Conservation (phyloP, 2,797 vertebrate species). For the Adelosebastes latens region DNA sequence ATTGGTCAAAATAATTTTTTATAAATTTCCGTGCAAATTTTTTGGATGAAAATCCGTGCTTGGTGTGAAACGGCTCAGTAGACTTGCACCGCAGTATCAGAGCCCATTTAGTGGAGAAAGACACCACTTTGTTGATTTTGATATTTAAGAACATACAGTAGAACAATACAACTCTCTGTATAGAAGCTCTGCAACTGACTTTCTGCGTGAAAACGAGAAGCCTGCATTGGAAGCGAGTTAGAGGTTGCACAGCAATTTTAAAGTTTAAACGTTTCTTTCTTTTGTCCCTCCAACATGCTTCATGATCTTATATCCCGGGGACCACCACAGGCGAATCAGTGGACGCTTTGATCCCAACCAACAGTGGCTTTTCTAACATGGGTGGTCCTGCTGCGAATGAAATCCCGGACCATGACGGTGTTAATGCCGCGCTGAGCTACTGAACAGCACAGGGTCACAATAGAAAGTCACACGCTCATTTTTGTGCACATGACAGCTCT, state of each 20-base stretch:
- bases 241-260: not conserved
- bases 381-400: slow-evolving; percentile 60
- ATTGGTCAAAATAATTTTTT: fast-evolving
- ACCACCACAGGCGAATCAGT: slow-evolving; percentile 38
- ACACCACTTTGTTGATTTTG: not conserved
- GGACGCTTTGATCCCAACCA: slow-evolving; percentile 51
- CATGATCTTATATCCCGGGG: slow-evolving; percentile 33
- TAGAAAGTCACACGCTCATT: slow-evolving; percentile 32
- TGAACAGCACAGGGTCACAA: not conserved
- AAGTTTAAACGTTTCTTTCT: not conserved
- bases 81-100: not conserved
- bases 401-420: slow-evolving; percentile 21
- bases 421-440: slow-evolving; percentile 45
- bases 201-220: not conserved
- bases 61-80: not conserved
- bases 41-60: no score
- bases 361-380: slow-evolving; percentile 47
- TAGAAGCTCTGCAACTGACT: not conserved
- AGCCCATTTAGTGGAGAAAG: not conserved
- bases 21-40: no score
- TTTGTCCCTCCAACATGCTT: slow-evolving; percentile 7
- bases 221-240: not conserved
- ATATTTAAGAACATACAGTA: not conserved
- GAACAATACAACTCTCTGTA: not conserved
- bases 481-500: slow-evolving; percentile 4